Percentiles rank a stretch among this genome's conserved stretches.
Evolutionary conservation across 2,113 vertebrate species (phyloP).

Genomic region (Gallinago paraguaiae): DNA sequence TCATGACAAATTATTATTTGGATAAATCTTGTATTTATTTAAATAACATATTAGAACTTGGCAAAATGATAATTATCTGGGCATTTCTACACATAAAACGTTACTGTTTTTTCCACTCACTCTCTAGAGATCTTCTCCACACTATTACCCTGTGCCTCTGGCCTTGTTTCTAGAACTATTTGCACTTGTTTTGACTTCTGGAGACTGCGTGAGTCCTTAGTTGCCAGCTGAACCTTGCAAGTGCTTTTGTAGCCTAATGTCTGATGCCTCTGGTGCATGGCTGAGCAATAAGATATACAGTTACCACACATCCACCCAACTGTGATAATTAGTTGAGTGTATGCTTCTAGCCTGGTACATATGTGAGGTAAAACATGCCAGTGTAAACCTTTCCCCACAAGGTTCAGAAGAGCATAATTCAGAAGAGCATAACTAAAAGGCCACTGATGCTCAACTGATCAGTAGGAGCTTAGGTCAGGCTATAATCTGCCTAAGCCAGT

Average conservation of each 20-base stretch:
- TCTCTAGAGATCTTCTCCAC: neutral
- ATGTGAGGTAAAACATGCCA: neutral
- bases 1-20: neutral
- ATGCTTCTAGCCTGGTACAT: neutral
- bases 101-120: no score
- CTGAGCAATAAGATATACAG: fast-evolving
- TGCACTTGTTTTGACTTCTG: neutral
- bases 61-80: neutral
- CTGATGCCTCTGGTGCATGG: fast-evolving
- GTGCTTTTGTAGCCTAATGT: neutral
- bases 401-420: neutral
- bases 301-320: neutral
- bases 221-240: neutral
- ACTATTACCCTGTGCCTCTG: neutral
- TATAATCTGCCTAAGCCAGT: neutral
- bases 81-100: neutral
- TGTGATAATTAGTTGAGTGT: no score
- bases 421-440: neutral
- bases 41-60: neutral
- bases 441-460: neutral
- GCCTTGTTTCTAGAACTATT: neutral
- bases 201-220: neutral
- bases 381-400: neutral
- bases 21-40: neutral
- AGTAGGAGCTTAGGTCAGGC: neutral